Percentiles rank a stretch among this genome's conserved stretches.
These are phyloP conservation scores for Dascyllus trimaculatus DNA, from an alignment of 2,113 vertebrate species.

Conservation along the genomic window DNA sequence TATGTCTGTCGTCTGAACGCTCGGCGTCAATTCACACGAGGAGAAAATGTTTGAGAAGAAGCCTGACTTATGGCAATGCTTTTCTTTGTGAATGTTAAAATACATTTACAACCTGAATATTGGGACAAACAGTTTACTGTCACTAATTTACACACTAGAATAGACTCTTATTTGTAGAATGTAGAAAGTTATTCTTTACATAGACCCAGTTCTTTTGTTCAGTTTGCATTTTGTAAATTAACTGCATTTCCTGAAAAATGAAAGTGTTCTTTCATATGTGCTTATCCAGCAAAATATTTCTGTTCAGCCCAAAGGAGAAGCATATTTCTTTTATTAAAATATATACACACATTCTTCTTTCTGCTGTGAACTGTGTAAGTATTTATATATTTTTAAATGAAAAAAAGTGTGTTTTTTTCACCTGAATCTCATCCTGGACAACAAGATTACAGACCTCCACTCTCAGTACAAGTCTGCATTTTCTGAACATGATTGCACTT, in stretches of 20 bases:
- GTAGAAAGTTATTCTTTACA: constrained; percentile 83
- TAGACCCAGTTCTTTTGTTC: constrained; percentile 73
- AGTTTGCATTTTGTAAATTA: constrained; percentile 78
- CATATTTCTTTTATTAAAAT: constrained; percentile 82
- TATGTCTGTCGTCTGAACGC: constrained; percentile 57
- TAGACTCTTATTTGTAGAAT: constrained; percentile 81
- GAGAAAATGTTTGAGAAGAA: constrained; percentile 49
- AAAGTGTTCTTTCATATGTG: constrained; percentile 80
- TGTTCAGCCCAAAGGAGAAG: constrained; percentile 76
- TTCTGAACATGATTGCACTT: constrained; percentile 91
- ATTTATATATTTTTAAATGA: constrained; percentile 77
- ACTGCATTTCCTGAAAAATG: constrained; percentile 80
- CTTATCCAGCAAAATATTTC: constrained; percentile 85
- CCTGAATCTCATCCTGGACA: constrained; percentile 90
- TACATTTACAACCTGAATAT: constrained; percentile 85
- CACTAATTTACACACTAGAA: constrained; percentile 83
- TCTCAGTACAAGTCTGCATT: constrained; percentile 86
- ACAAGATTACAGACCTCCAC: constrained; percentile 86
- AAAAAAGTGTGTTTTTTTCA: constrained; percentile 65
- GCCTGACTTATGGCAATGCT: constrained; percentile 65
- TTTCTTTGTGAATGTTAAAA: constrained; percentile 79
- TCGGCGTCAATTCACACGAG: constrained; percentile 31
- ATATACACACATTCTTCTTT: constrained; percentile 84
- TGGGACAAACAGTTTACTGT: constrained; percentile 81
- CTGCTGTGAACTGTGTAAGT: constrained; percentile 72